These are phyloP conservation scores for Crematogaster levior DNA, from an alignment of 2,888 invertebrate genomes.

Conservation along the genomic window DNA sequence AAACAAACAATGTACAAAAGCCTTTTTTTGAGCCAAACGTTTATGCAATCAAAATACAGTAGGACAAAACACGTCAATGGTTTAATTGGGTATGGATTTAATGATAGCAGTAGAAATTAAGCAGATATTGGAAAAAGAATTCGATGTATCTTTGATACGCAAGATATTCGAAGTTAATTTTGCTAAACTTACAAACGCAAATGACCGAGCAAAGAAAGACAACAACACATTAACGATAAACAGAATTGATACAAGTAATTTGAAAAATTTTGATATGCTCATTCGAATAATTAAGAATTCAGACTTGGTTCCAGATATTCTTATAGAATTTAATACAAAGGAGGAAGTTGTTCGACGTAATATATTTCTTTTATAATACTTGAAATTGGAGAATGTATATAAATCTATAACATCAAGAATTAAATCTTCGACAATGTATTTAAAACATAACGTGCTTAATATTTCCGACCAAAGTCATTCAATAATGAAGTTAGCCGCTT, in stretches of 20 bases:
- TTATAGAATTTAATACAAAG: constrained; percentile 71
- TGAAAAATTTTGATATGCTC: constrained; percentile 1
- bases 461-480: neutral
- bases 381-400: constrained; percentile 84
- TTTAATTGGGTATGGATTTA: constrained; percentile 98
- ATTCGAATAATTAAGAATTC: neutral
- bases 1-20: too few species aligned
- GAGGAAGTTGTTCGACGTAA: constrained; percentile 65
- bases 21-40: too few species aligned
- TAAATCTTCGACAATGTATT: constrained; percentile 78
- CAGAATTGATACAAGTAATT: neutral
- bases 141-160: constrained; percentile 94
- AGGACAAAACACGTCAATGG: constrained; percentile 91
- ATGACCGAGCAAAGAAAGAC: constrained; percentile 71
- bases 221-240: neutral
- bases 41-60: too few species aligned
- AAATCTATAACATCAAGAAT: constrained; percentile 79
- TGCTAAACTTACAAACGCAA: constrained; percentile 87
- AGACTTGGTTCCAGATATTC: constrained; percentile 61
- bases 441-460: constrained; percentile 67
- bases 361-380: constrained; percentile 83
- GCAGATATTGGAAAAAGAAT: constrained; percentile 95
- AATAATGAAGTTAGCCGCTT: constrained; percentile 28
- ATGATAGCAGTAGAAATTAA: constrained; percentile 99
- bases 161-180: constrained; percentile 94